Percentiles rank a stretch among this genome's conserved stretches.
phyloP scores from a whole-genome alignment of 35 echinoderm and acorn worm genomes.

The Apostichopus japonicus region DNA sequence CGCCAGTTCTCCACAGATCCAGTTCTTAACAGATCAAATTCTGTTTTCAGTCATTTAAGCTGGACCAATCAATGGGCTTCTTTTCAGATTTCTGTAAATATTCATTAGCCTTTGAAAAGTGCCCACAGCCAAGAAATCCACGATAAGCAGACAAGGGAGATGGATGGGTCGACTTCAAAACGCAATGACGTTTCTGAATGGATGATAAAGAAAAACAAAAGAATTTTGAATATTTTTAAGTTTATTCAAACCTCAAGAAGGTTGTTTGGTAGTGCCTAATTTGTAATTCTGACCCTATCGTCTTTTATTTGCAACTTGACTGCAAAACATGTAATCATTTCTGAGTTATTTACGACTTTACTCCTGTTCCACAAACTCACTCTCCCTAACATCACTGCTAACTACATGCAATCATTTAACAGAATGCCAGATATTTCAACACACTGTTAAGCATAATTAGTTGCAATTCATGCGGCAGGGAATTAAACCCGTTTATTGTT shows the following conservation, averaged over 20 bases:
- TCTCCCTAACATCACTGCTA: too few species aligned
- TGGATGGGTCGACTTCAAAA: constrained; percentile 89
- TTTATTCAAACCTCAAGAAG: not conserved
- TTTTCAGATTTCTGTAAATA: constrained; percentile 76
- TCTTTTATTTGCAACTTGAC: too few species aligned
- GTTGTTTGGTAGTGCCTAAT: not conserved
- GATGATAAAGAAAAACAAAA: not conserved
- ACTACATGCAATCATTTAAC: too few species aligned
- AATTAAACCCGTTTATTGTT: too few species aligned
- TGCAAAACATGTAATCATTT: too few species aligned
- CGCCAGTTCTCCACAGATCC: too few species aligned
- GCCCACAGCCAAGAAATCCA: constrained; percentile 88
- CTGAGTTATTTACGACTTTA: too few species aligned
- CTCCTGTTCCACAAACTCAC: too few species aligned
- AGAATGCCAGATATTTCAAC: too few species aligned
- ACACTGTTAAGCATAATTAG: too few species aligned
- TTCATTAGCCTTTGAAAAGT: constrained; percentile 94
- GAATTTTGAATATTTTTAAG: not conserved
- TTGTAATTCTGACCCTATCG: not conserved
- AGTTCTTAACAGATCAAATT: too few species aligned
- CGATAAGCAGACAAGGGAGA: constrained; percentile 93
- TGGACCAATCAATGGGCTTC: constrained; percentile 90
- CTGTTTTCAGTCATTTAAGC: constrained; percentile 55
- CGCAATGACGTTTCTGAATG: constrained; percentile 88
- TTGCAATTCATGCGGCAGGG: too few species aligned